A percentile compares a stretch with the other conserved stretches of the same genome.
Evolutionary conservation across 2,888 invertebrate genomes (phyloP).

Genomic region (Myathropa florea): DNA sequence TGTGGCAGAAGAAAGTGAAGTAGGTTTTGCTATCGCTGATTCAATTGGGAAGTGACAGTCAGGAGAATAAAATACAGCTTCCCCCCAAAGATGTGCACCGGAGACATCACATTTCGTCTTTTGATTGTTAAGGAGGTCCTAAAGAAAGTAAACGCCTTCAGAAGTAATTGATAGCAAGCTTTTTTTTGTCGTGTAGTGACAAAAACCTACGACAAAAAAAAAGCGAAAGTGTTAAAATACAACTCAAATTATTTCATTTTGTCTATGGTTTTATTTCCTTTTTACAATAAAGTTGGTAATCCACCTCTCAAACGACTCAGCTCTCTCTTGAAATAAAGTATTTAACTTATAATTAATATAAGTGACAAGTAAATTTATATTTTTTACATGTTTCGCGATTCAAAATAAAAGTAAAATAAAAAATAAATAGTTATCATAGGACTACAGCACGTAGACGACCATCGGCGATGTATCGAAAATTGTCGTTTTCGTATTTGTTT

Average conservation of each 20-base stretch:
- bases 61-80: too few species aligned
- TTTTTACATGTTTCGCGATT: constrained; percentile 43
- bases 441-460: constrained; percentile 56
- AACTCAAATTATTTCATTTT: constrained; percentile 3
- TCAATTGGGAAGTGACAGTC: too few species aligned
- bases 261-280: constrained; percentile 48
- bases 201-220: too few species aligned
- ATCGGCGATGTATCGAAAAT: constrained; percentile 57
- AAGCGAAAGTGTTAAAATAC: background rate
- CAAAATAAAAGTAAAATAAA: constrained; percentile 58
- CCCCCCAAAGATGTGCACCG: too few species aligned
- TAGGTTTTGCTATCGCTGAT: too few species aligned
- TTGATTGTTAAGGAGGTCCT: too few species aligned
- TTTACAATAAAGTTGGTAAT: constrained; percentile 49
- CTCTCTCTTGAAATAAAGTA: constrained; percentile 58
- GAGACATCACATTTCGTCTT: too few species aligned
- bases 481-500: constrained; percentile 48
- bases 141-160: too few species aligned
- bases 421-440: constrained; percentile 66
- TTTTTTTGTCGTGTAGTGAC: too few species aligned
- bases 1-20: too few species aligned
- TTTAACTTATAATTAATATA: constrained; percentile 46
- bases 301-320: constrained; percentile 63
- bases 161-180: background rate
- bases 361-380: constrained; percentile 33